Base-by-base conservation (phyloP, 2,113 vertebrate species). In the Pachyramphus minor region DNA sequence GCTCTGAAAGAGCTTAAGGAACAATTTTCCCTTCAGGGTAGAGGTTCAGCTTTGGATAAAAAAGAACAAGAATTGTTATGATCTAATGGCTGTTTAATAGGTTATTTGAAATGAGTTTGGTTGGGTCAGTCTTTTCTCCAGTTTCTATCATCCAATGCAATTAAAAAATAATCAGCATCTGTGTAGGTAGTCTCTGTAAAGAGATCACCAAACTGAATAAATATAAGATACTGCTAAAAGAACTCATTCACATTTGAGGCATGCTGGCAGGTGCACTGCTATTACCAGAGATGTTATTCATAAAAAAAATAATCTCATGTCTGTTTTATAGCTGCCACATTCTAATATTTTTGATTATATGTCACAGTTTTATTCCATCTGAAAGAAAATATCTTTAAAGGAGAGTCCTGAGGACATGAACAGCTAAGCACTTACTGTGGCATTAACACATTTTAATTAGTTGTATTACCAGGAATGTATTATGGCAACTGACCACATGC, bases 321-420 rank as follows among this genome's bases (percentile, higher is more conserved):
- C 66, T 84, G 62, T 81, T 94, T 92, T 86, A 67, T 19, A 87
- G 71, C 41, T 89, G 39, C 20, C 44, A 52, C 19, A 55, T 87
- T 82, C 55, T 56, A 77, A 41, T 72, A 87, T 63, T 88, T 33
- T 71, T 33, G 89, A 79, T 85, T 76, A 73, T 69, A 73, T 83
- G 84, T 89, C 77, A 91, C 62, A 94, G 63, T 78, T 93, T 89
- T 87, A 94, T 49, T 7, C 1, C 68, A 78, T 84, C 92, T 80
- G 59, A 95, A 94, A 73, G 49, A 93, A 90, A 92, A 33, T 59
- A 72, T 39, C 62, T 96, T 95, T 94, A 89, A 97, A 67, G 62
- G 49, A 67, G 8, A 85, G 21, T 47, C 60, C 50, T 12, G 5
- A 87, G 19, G 35, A 79, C 58, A 83, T 22, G 16, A 90, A 30